Base-by-base conservation (phyloP, 2,113 vertebrate species). In the Tonatia bakeri region DNA sequence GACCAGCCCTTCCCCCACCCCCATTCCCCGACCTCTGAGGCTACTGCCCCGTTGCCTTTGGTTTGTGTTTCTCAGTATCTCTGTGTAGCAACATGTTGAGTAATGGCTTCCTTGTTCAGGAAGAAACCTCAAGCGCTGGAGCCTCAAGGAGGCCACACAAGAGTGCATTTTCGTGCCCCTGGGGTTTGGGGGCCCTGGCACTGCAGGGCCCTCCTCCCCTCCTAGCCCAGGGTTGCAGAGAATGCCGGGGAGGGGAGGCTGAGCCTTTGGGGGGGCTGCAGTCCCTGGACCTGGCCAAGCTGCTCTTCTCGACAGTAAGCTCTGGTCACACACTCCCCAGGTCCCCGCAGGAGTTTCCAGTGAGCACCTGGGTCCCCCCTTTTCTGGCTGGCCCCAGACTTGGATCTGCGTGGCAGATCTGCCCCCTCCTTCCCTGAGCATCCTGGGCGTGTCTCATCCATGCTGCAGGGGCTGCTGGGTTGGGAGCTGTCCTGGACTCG, bases 41-140 rank as follows among this genome's bases (percentile, higher is more conserved):
- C 70, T 1, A 2, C 79, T 13, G 22, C 64, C 89, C 40, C 26
- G 0, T n/a, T 6, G 33, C 77, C 75, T 95, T 92, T 33, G n/a
- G 77, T 90, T 89, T 89, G 67, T 56, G 92, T 96, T 97, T 96
- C 95, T 96, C 50, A 89, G 91, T 91, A 72, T 90, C 81, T 0
- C 56, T 19, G 31, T 98, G 96, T 94, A 91, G 97, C 96, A 98
- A 98, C 59, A 1, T 64, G 33, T 97, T 98, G 97, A 97, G 97
- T 96, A 97, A 98, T 38, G 50, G 80, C 76, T 98, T 98, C 96
- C 96, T 91, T 96, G 96, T 80, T 95, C 50, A 80, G 79, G 77
- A 94, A 61, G 90, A 96, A 95, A 89, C 52, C 70, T 84, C 47
- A 31, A 59, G 79, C 38, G 73, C 72, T 86, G 1, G 40, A 91